Base-by-base conservation (phyloP, 2,113 vertebrate genomes). In the Nibea coibor region DNA sequence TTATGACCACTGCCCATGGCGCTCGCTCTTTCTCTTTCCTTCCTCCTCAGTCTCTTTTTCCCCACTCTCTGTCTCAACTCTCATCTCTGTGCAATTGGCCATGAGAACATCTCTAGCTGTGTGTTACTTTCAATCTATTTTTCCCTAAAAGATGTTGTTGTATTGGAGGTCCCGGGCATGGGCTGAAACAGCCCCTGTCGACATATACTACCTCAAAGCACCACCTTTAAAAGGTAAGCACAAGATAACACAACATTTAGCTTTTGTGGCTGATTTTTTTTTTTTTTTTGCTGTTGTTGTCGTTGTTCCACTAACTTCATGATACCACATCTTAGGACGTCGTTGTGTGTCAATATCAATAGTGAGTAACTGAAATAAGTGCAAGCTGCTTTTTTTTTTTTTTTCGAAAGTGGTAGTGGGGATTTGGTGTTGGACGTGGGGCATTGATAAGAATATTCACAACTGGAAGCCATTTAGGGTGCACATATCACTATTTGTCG, bases 151-250 rank as follows among this genome's bases (percentile, higher is more conserved):
- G 87, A 92, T 84, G 81, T 81, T 81, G 82, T 81, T 77, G 86
- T 89, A 87, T 65, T 72, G 77, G 87, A 93, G 89, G 91, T 94
- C 89, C 94, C 92, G 91, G 95, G 95, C 95, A 63, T 94, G 94
- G 94, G 93, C 94, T 86, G 84, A 74, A 39, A 88, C 87, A 92
- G 94, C 95, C 95, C 94, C 94, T 95, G 95, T 95, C 95, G 43
- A 91, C 82, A 92, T 92, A 92, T 79, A 85, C 87, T 86, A 85
- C 87, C 88, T 85, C 87, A 72, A 81, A 91, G 87, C 77, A 72
- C 82, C 77, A 86, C 72, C 87, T 90, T 84, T 87, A 81, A 78
- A 92, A 88, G 86, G 86, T 83, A 80, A 91, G 88, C 89, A 90
- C 87, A 84, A 80, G 74, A 88, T 76, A 86, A 89, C 81, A 86